Evolutionary conservation across 2,113 vertebrate species (phyloP), one percentile per base, ranked within the genome.

Genomic region (Pimephales promelas): DNA sequence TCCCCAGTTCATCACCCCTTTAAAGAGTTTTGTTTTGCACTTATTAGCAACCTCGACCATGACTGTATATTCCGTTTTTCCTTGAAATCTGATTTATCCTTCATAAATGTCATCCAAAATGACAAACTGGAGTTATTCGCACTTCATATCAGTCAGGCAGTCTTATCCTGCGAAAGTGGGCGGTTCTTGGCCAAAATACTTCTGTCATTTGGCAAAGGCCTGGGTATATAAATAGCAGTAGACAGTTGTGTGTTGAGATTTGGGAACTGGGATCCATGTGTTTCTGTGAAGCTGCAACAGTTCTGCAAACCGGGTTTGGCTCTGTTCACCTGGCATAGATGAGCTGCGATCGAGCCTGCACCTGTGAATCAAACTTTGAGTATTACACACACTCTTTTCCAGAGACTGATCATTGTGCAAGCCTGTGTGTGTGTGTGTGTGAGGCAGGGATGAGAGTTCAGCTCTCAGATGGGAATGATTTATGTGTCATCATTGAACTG

Each of bases 391-490:
- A 22, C 16, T 54, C 18, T 54, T 76, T 75, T 57, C 49, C 5
- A 0, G 10, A 76, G 73, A 76, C 73, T n/a, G 73, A 75, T 75
- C 47, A 56, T 36, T 31, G 18, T 75, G 36, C 49, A 71, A 75
- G 26, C 16, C 8, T 31, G 56, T 24, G 64, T 10, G 31, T 5
- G 64, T 36, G 70, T 20, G 56, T 59, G 64, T 10, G 31, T 1
- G 64, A 11, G 64, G 34, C 10, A 11, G 34, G 34, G 34, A 34
- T 40, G 68, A 72, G 28, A 36, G 73, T 56, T 56, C 49, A 56
- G 9, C 47, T 26, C 73, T 75, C 26, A 75, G 49, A 75, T 75
- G 73, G 73, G 26, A 75, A 56, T 75, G 73, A 75, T 75, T 75
- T 75, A 54, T 75, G 73, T 31, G 49, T 75, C 73, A 31, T 75